Evolutionary conservation across 2,888 invertebrate genomes (phyloP).

Genomic region (Lissonota sp.): DNA sequence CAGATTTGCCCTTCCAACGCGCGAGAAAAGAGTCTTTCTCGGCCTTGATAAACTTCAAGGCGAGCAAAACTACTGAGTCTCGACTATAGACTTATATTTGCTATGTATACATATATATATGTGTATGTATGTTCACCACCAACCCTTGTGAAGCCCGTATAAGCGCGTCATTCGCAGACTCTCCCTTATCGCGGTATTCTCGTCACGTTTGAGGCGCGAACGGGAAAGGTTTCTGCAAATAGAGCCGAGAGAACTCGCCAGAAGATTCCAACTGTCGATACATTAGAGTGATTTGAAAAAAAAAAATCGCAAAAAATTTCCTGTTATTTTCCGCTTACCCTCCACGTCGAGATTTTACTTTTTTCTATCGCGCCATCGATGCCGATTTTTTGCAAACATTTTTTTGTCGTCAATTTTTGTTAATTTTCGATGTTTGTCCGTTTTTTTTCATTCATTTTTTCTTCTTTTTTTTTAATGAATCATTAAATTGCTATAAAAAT

Average conservation of each 20-base stretch:
- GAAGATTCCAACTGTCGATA: neutral
- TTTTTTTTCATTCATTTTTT: too few relatives aligned
- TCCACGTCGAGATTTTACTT: too few relatives aligned
- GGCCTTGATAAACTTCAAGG: slow-evolving; percentile 9
- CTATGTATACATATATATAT: neutral
- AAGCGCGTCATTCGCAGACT: slow-evolving; percentile 58
- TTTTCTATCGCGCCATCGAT: too few relatives aligned
- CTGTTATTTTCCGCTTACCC: too few relatives aligned
- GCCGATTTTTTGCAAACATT: too few relatives aligned
- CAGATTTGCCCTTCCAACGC: neutral
- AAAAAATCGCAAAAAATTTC: too few relatives aligned
- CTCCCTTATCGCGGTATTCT: slow-evolving; percentile 34
- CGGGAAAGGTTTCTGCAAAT: slow-evolving; percentile 6
- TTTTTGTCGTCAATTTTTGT: too few relatives aligned
- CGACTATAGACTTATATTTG: slow-evolving; percentile 21
- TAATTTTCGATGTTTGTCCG: too few relatives aligned
- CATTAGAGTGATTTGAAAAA: too few relatives aligned
- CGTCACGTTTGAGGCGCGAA: slow-evolving; percentile 53
- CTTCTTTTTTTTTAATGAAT: too few relatives aligned
- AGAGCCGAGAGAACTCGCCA: slow-evolving; percentile 8
- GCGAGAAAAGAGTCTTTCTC: slow-evolving; percentile 21
- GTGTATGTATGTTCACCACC: neutral
- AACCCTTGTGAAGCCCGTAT: slow-evolving; percentile 37
- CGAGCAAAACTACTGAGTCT: slow-evolving; percentile 11
- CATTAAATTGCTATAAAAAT: too few relatives aligned